A percentile compares a stretch with the other conserved stretches of the same genome.
phyloP scores from a whole-genome alignment of 2,113 vertebrate species.

The Callipepla squamata region DNA sequence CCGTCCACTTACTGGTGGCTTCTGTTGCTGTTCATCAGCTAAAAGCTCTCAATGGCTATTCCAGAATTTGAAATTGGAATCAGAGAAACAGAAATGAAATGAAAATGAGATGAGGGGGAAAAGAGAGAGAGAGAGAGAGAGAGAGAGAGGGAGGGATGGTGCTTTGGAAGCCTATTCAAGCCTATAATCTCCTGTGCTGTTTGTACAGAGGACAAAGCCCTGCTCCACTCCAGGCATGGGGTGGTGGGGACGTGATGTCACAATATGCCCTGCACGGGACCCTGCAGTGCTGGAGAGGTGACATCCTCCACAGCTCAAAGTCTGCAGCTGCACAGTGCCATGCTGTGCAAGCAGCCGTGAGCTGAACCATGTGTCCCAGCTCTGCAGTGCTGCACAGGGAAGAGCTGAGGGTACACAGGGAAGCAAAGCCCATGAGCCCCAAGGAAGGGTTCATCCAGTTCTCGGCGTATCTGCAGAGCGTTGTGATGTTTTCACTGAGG shows the following conservation, averaged over 20 bases:
- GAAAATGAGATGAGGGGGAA: not conserved
- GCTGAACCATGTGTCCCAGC: too few species aligned
- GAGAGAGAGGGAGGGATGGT: not conserved
- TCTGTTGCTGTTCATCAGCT: not conserved
- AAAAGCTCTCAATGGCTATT: not conserved
- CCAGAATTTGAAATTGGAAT: not conserved
- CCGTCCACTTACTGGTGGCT: not conserved
- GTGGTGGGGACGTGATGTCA: not conserved
- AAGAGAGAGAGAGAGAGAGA: not conserved
- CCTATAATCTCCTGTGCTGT: not conserved
- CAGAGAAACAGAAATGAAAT: not conserved
- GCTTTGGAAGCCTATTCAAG: not conserved
- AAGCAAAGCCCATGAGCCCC: accelerated
- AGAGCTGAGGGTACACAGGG: not conserved
- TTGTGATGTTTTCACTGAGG: accelerated
- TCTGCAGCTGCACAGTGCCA: not conserved
- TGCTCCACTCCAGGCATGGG: not conserved
- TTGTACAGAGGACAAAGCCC: not conserved
- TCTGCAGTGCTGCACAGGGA: too few species aligned
- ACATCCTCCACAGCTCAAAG: not conserved
- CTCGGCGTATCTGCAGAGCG: accelerated
- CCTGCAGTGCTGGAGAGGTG: not conserved
- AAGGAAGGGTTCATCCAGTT: accelerated
- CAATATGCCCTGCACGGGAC: accelerated
- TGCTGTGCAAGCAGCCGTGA: too few species aligned